Base-by-base conservation (phyloP, 2,113 vertebrate species). In the Caretta caretta region DNA sequence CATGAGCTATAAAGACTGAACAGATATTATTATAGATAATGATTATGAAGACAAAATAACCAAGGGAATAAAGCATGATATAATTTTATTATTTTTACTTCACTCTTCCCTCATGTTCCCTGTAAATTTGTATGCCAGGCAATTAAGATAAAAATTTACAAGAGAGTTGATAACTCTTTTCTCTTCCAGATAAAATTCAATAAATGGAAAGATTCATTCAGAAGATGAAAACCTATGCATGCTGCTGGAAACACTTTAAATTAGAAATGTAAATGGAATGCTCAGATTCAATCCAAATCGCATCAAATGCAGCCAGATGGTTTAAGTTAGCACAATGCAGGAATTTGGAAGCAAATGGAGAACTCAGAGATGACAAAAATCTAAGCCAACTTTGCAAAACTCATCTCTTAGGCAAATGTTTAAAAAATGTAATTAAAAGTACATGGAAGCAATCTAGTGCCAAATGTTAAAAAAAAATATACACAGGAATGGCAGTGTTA, bases 191-290 rank as follows among this genome's bases (percentile, higher is more conserved):
- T 53, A 92, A 12, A 83, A 88, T 87, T 62, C 31, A 86, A 81
- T 10, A 90, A 92, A 85, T 12, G 49, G 24, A 86, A 75, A 27
- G 42, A 89, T 76, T 25, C 31, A 82, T 57, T 92, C 88, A 86
- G 75, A 49, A 91, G 94, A 65, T 0, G 1, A 79, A 25, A 59
- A 13, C 8, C 65, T 16, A 16, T 1, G 6, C 86, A 94, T 87
- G 83, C 22, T 7, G 78, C 56, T 96, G 72, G 75, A 86, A 91
- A 79, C 49, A 62, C 46, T 87, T 95, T 80, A 96, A 78, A 82
- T 88, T 56, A 87, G n/a, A 80, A 90, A 86, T 81, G 48, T 95
- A 95, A 96, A 95, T 83, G 88, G 76, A 92, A 94, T 80, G 29
- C 10, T 87, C 14, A 0, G 4, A 83, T 96, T 93, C 62, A 80